Evolutionary conservation across 1,140 invertebrate species (phyloP), one percentile per base, ranked within the genome.

Genomic region (Bilobella aurantiaca): DNA sequence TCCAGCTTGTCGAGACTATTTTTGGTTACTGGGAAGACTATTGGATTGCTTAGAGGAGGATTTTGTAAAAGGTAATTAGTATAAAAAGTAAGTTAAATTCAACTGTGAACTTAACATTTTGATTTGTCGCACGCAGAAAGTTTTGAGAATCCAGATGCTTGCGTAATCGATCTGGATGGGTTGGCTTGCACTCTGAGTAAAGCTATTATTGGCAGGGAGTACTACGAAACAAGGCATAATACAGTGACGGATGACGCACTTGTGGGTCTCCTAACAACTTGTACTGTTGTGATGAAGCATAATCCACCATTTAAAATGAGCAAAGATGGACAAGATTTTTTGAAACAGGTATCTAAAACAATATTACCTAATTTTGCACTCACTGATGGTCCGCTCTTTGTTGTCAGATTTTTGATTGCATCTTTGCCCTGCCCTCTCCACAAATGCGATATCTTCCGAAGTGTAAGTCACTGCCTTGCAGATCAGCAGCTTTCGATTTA

Each of bases 1-100:
- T 1, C 91, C 91, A 3, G 91, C 92, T 3, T 95, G 92, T 77
- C 78, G 91, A 25, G 93, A 96, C 76, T 96, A 94, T 77, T 95
- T 96, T 75, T 94, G 91, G 91, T 78, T 96, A 0, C 80, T 93
- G 1, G 91, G 91, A 72, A 82, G 90, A 21, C 79, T 96, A 5
- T 87, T 96, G 2, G 92, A 96, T 73, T 88, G 87, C 5, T 75
- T 93, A 3, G 87, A 89, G 0, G 84, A 86, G 66, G 89, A 91
- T 70, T 82, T 87, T 66, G 82, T 90, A 31, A 88, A 86, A 79
- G 84, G 85, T 75, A 74, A 69, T 63, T 42, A 1, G 32, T 34
- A 62, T 30, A 34, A 64, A 32, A 34, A 25, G 12, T 53, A 18
- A 16, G 49, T 42, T 69, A 27, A 32, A 65, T 62, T 47, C 21